Percentiles rank a stretch among this genome's conserved stretches.
These are phyloP conservation scores for Parthenolecanium corni DNA, from an alignment of 2,888 invertebrate species.

Conservation along the genomic window DNA sequence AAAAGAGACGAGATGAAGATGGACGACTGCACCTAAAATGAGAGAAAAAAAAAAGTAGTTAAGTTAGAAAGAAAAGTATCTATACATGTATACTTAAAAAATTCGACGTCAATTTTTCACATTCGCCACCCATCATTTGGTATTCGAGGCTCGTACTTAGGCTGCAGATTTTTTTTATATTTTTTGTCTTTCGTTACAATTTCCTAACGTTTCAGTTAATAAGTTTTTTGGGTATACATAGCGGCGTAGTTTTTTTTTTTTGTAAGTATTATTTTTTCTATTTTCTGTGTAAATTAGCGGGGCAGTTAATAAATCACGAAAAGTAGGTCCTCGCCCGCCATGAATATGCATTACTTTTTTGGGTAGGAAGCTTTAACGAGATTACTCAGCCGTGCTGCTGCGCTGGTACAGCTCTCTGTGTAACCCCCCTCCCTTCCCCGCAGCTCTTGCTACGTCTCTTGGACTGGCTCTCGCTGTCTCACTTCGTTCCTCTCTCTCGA, in stretches of 20 bases:
- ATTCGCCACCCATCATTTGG: not conserved
- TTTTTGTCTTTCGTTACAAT: slow-evolving; percentile 21
- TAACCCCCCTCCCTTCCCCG: too few relatives aligned
- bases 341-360: slow-evolving; percentile 24
- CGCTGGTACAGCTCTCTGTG: too few relatives aligned
- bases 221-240: slow-evolving; percentile 7
- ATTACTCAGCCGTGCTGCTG: slow-evolving; percentile 20
- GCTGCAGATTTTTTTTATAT: slow-evolving; percentile 13
- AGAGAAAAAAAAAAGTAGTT: too few relatives aligned
- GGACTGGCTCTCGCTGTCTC: too few relatives aligned
- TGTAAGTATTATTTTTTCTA: too few relatives aligned
- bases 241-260: not conserved
- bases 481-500: too few relatives aligned
- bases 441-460: slow-evolving; percentile 13
- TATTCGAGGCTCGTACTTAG: slow-evolving; percentile 8
- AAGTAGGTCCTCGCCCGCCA: slow-evolving; percentile 25
- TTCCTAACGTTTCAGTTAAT: slow-evolving; percentile 26
- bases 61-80: too few relatives aligned
- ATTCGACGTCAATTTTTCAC: slow-evolving; percentile 6
- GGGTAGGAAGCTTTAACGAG: slow-evolving; percentile 17
- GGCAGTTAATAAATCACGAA: slow-evolving; percentile 27
- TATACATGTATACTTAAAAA: not conserved
- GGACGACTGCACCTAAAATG: too few relatives aligned
- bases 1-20: too few relatives aligned
- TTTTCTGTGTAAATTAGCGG: slow-evolving; percentile 25